Percentiles rank a stretch among this genome's conserved stretches.
Conservation (phyloP, 1,140 invertebrate species). For the Probaryconus sp. region DNA sequence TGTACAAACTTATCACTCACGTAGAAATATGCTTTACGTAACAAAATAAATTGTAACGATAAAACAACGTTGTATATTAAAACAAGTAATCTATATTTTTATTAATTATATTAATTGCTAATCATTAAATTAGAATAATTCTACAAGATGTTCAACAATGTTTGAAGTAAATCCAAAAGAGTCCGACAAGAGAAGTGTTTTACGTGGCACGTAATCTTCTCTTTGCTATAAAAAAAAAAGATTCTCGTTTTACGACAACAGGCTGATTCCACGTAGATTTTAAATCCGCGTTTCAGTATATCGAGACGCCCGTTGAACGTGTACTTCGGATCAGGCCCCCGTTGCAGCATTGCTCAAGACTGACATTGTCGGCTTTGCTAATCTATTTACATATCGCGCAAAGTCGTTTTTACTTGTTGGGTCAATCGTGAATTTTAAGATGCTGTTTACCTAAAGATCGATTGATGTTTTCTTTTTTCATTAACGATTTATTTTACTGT, state of each 20-base stretch:
- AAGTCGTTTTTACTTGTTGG: slow-evolving; percentile 24
- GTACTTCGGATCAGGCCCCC: slow-evolving; percentile 5
- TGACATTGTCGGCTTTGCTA: slow-evolving; percentile 22
- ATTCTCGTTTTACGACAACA: background rate
- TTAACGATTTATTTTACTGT: slow-evolving; percentile 78
- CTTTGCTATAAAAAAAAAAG: too few relatives aligned
- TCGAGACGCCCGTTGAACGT: too few relatives aligned
- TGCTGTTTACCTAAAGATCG: slow-evolving; percentile 23
- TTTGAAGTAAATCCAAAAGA: too few relatives aligned
- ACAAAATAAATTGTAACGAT: slow-evolving; percentile 41
- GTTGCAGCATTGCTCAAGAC: slow-evolving; percentile 23
- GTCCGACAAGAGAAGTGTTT: background rate
- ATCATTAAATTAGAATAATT: slow-evolving; percentile 16
- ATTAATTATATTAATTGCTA: slow-evolving; percentile 21
- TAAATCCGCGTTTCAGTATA: too few relatives aligned
- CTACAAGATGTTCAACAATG: too few relatives aligned
- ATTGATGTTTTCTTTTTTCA: slow-evolving; percentile 3
- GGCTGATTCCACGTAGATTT: background rate
- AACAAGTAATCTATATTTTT: slow-evolving; percentile 25
- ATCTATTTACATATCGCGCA: slow-evolving; percentile 49
- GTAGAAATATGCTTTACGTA: slow-evolving; percentile 27
- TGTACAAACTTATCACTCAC: slow-evolving; percentile 43
- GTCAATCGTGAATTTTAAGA: slow-evolving; percentile 18
- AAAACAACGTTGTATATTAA: slow-evolving; percentile 13
- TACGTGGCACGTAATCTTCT: too few relatives aligned